Base-by-base conservation (phyloP, 2,797 vertebrate species). In the Danio kyathit region DNA sequence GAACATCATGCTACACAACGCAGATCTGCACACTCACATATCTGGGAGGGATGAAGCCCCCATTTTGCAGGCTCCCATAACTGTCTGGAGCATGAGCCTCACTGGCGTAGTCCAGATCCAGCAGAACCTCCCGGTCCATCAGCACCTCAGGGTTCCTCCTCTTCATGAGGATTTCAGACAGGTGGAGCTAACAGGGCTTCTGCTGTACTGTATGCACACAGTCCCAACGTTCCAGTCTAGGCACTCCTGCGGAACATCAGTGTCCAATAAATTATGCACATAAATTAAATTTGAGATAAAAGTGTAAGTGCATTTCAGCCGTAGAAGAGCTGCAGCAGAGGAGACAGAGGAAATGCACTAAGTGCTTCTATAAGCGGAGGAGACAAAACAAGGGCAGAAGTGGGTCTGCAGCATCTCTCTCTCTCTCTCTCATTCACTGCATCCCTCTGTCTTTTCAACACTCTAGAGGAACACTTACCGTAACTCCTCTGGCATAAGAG, bases 1-100 rank as follows among this genome's bases (percentile, higher is more conserved):
- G 41, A 59, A 29, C 40, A 57, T 9, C 44, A 70, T 1, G 41
- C 41, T 13, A n/a, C 17, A 69, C 48, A 63, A 12, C 61, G 71
- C 46, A 21, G 43, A 57, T 21, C 54, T 17, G 79, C 41, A 8
- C 71, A 84, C 94, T 95, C 83, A 96, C 95, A 82, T 88, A 94
- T 93, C 89, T 83, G 0, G 91, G 87, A 0, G 92, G 92, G 64
- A 92, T 90, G 75, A 87, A 94, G 13, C 78, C 86, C 49, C 93
- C 94, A 0, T 94, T 94, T 69, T 89, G 89, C 66, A 95, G 72
- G 61, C 90, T 92, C 54, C 94, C 93, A 41, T 94, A 94, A 69
- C 88, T 83, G 83, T 93, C 91, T 38, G 90, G 83, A 29, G 73
- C 85, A 16, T 91, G 90, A 19, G 86, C 87, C 82, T 91, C 91